Conservation (phyloP, 2,797 vertebrate genomes). For the Halcyon leucocephala region DNA sequence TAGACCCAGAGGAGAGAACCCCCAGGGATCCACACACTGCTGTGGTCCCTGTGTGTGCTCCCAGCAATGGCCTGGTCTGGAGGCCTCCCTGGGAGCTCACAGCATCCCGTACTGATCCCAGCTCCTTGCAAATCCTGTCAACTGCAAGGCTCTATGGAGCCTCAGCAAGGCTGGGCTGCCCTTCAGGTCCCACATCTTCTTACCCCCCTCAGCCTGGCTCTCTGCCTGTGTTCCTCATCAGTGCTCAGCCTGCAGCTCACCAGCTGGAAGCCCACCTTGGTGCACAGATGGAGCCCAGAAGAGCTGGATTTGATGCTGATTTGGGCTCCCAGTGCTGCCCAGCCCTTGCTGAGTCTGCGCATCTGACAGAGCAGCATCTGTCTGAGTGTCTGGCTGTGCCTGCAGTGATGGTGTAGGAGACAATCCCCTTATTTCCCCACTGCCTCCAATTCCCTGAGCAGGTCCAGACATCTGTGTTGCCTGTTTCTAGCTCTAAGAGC, state of each 20-base stretch:
- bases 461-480: not conserved
- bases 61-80: too few relatives aligned
- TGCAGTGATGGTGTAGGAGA: not conserved
- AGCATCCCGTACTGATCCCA: not conserved
- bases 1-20: too few relatives aligned
- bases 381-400: not conserved
- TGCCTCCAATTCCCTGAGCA: not conserved
- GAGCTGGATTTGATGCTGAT: not conserved
- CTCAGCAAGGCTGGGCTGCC: not conserved
- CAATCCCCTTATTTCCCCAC: not conserved
- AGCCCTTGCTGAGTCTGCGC: not conserved
- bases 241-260: not conserved
- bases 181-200: not conserved
- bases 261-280: not conserved
- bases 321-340: not conserved
- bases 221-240: not conserved
- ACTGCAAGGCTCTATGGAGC: too few relatives aligned
- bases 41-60: too few relatives aligned
- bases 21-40: too few relatives aligned
- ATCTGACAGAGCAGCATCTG: not conserved
- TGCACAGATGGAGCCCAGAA: not conserved
- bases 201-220: not conserved
- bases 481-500: not conserved
- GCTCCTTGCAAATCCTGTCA: not conserved
- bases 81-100: too few relatives aligned